Evolutionary conservation across 2,888 invertebrate species (phyloP), one percentile per base, ranked within the genome.

Genomic region (Nomada fucata): DNA sequence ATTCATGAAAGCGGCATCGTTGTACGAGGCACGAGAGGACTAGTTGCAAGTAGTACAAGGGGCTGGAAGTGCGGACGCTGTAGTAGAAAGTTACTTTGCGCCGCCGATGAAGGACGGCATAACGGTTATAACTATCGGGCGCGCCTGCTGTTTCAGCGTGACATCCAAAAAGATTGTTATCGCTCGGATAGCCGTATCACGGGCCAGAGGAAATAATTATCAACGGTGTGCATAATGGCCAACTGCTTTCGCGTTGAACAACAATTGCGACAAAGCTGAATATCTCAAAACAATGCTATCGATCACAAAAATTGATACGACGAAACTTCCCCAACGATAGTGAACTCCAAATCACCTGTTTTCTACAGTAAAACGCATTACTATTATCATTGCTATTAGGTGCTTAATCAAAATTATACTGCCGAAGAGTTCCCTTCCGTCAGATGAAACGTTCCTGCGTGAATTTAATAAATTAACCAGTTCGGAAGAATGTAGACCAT

Each of bases 1-100:
- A 47, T 47, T 47, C 47, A 15, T 47, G 2, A 9, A 7, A 26
- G 2, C n/a, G 5, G 15, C 26, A 15, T 2, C 23, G 10, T 1
- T 29, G 15, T 2, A 10, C 1, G 13, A 13, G 10, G n/a, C 26
- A n/a, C 13, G 13, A 29, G 20, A 47, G 47, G n/a, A 44, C 10
- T 29, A 60, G 63, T 53, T 52, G n/a, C 11, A 36, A 64, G 71
- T 72, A 69, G 57, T 63, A 57, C n/a, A 53, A 36, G 68, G 59
- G 20, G 47, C 11, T 42, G 50, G 15, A 42, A 67, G 52, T 47
- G 15, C 61, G 20, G 63, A 11, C 59, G 26, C 82, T 81, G 68
- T 68, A 36, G 65, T 65, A 57, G 47, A 68, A 81, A 81, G 57
- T 79, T 78, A 67, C 50, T 72, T 69, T 29, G 61, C 52, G 10